A percentile compares a stretch with the other conserved stretches of the same genome.
Evolutionary conservation across 2,797 vertebrate genomes (phyloP).

Genomic region (Gymnodraco acuticeps): DNA sequence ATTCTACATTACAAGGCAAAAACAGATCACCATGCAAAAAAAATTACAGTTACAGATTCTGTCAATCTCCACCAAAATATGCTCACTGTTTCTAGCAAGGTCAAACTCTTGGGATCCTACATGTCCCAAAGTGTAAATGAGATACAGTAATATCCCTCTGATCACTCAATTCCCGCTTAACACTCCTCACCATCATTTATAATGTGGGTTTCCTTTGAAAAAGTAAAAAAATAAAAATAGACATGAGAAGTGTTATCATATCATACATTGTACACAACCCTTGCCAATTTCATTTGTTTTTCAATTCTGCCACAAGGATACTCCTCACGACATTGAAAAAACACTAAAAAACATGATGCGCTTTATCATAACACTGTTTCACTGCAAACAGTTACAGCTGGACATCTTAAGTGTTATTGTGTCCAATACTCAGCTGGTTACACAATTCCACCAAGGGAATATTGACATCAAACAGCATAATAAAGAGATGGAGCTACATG

Average conservation of each 20-base stretch:
- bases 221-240: no score
- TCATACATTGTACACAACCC: neutral
- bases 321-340: neutral
- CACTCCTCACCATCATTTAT: neutral
- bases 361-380: neutral
- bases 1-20: neutral
- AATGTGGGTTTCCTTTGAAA: neutral
- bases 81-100: neutral
- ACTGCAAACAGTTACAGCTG: conserved; percentile 7
- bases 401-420: conserved; percentile 10
- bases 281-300: conserved; percentile 2
- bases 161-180: neutral
- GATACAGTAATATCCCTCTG: neutral
- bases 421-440: conserved; percentile 13
- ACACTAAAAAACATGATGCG: neutral
- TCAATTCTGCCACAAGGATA: neutral
- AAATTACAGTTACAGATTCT: neutral
- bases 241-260: no score
- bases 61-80: neutral
- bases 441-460: neutral
- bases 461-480: conserved; percentile 38
- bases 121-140: neutral
- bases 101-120: neutral
- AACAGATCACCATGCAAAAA: neutral
- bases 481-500: conserved; percentile 24